Base-by-base conservation (phyloP, 2,888 invertebrate genomes). In the Suillia variegata region DNA sequence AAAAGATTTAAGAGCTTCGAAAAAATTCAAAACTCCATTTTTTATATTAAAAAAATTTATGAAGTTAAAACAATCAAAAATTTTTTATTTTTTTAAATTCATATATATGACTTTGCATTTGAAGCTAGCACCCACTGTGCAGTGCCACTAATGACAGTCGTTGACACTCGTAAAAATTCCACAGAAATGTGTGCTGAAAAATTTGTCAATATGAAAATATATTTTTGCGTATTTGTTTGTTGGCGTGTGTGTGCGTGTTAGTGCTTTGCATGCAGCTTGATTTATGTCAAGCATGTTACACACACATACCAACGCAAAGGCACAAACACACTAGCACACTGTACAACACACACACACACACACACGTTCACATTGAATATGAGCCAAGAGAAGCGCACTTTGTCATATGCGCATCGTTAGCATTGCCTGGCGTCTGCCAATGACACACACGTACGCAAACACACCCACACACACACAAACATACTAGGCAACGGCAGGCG, bases 331-430 rank as follows among this genome's bases (percentile, higher is more conserved):
- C n/a, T 8, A 1, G 42, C 42, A 2, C 21, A n/a, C 15, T 15
- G 15, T 15, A 34, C 15, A 34, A 13, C 48, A 15, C 48, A 1
- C 21, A 48, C 48, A 22, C 48, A 24, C 13, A 49, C 49, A 22
- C 24, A 48, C 21, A 49, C 24, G n/a, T n/a, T n/a, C n/a, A n/a
- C n/a, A n/a, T n/a, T n/a, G n/a, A 38, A 24, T 54, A 42, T 42
- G 22, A 22, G 54, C 8, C 54, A 45, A 45, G 45, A 8, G 45
- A 20, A 17, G 20, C 45, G 20, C 20, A 45, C 45, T 45, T 45
- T 45, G 45, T 45, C 45, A 45, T 45, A 45, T 20, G 20, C 45
- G 45, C 20, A 54, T 54, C 22, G 38, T 54, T 54, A 54, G 42
- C 42, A 24, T 21, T 20, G 12, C 54, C 34, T 34, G 18, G 17